Percentiles rank a stretch among this genome's conserved stretches.
Evolutionary conservation across 2,888 invertebrate species (phyloP).

Genomic region (Macropis europaea): DNA sequence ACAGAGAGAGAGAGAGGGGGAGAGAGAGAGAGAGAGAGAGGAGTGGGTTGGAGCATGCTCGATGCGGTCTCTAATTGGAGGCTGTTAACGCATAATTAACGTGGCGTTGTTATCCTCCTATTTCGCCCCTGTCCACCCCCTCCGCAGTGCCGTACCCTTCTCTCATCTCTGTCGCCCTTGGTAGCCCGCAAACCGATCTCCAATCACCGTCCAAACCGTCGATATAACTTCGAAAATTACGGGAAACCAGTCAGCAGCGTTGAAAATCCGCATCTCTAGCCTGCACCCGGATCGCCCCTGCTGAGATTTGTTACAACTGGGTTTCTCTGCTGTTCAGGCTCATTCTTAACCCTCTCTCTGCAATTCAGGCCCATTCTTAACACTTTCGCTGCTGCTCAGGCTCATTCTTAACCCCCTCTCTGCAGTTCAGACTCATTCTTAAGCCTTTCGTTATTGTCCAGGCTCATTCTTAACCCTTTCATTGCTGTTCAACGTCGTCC

Average conservation of each 20-base stretch:
- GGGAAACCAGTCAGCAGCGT: slow-evolving; percentile 66
- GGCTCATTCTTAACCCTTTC: no score
- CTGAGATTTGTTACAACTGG: no score
- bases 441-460: no score
- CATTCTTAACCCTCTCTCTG: no score
- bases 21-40: background rate
- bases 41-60: slow-evolving; percentile 40
- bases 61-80: slow-evolving; percentile 72
- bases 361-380: no score
- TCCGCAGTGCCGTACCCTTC: slow-evolving; percentile 29
- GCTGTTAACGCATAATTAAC: slow-evolving; percentile 75
- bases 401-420: no score
- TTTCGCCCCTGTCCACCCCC: slow-evolving; percentile 48
- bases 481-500: no score
- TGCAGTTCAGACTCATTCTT: no score
- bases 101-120: slow-evolving; percentile 60
- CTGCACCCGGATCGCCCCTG: no score
- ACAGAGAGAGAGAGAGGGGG: background rate
- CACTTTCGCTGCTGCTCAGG: no score
- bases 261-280: slow-evolving; percentile 56
- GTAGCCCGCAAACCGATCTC: slow-evolving; percentile 54
- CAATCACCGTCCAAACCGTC: slow-evolving; percentile 66
- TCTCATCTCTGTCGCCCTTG: slow-evolving; percentile 41
- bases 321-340: no score
- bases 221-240: slow-evolving; percentile 68